Conservation (phyloP, 1,140 invertebrate species). For the Drosophila subobscura region DNA sequence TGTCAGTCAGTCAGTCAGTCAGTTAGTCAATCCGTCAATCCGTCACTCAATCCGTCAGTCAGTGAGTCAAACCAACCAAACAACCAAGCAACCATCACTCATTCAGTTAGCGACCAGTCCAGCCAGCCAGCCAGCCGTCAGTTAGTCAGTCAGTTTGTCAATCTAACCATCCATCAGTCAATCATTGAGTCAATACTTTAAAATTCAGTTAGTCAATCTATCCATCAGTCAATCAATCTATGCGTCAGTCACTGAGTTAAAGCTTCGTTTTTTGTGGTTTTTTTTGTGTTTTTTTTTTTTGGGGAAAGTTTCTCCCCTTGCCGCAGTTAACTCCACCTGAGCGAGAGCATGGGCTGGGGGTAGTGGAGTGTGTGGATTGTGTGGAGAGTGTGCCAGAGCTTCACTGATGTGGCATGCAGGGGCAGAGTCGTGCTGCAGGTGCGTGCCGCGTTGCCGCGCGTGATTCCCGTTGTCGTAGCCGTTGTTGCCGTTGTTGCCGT, state of each 20-base stretch:
- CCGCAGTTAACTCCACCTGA: no score
- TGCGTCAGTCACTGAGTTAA: slow-evolving; percentile 1
- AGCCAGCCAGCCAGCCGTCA: slow-evolving; percentile 17
- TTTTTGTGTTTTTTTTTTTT: slow-evolving; percentile 24
- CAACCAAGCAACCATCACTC: slow-evolving; percentile 21
- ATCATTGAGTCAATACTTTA: slow-evolving; percentile 1
- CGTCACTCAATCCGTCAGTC: neutral
- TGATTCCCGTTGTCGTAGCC: slow-evolving; percentile 32
- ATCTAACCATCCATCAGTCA: neutral
- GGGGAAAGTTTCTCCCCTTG: neutral
- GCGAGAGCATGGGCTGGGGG: no score
- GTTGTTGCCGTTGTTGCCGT: slow-evolving; percentile 1
- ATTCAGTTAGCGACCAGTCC: slow-evolving; percentile 25
- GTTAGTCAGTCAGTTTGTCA: neutral
- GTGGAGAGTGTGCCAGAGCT: no score
- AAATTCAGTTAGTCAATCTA: neutral
- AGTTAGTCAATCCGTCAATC: slow-evolving; percentile 20
- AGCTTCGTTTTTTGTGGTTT: slow-evolving; percentile 10
- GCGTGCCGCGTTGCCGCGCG: slow-evolving; percentile 53
- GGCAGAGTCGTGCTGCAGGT: slow-evolving; percentile 3
- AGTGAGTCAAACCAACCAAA: neutral
- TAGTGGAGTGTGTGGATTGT: no score
- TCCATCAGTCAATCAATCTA: neutral
- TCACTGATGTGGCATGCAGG: no score
- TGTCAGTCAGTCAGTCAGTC: slow-evolving; percentile 36